Conservation (phyloP, 2,888 invertebrate species). For the Drosophila mimetica region DNA sequence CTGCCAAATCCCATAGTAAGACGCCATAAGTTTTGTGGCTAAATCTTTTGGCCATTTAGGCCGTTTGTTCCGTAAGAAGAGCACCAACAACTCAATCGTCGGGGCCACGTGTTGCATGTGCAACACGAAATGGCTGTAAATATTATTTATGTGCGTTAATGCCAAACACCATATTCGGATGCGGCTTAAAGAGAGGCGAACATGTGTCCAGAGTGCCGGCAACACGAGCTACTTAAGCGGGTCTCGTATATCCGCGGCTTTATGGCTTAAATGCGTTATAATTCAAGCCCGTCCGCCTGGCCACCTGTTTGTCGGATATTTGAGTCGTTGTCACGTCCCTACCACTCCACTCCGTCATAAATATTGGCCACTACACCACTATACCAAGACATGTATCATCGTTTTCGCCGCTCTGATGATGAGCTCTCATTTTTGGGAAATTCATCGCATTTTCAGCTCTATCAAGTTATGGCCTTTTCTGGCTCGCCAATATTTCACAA, state of each 20-base stretch:
- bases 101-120: constrained; percentile 72
- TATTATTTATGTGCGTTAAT: constrained; percentile 67
- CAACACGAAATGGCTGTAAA: constrained; percentile 70
- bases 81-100: constrained; percentile 53
- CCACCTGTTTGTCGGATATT: constrained; percentile 59
- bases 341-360: constrained; percentile 14
- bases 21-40: constrained; percentile 35
- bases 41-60: constrained; percentile 58
- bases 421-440: constrained; percentile 28
- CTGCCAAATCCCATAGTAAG: not conserved
- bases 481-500: not conserved
- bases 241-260: constrained; percentile 67
- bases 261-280: constrained; percentile 67
- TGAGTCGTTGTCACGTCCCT: constrained; percentile 62
- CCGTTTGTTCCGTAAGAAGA: constrained; percentile 12
- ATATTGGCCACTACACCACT: constrained; percentile 25
- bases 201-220: constrained; percentile 45
- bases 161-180: constrained; percentile 35
- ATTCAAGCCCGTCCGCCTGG: constrained; percentile 51
- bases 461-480: constrained; percentile 6
- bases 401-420: constrained; percentile 21
- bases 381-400: constrained; percentile 7
- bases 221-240: constrained; percentile 64
- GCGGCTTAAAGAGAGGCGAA: constrained; percentile 17
- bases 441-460: constrained; percentile 7